Conservation (phyloP, 2,113 vertebrate species). For the Aspidoscelis tigris region DNA sequence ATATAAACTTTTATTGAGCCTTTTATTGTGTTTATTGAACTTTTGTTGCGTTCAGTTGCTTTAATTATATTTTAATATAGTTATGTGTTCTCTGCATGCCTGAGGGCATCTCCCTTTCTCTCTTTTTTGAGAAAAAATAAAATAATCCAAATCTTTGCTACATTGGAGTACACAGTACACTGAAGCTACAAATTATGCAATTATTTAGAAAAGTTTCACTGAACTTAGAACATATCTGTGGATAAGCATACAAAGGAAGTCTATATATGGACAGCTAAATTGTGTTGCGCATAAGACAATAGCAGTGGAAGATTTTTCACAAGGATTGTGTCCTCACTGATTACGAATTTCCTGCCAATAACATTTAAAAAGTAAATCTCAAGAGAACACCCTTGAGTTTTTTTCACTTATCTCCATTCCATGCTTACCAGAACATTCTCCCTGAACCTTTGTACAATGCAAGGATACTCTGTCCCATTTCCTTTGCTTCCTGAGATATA, state of each 20-base stretch:
- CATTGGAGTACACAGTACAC: no score
- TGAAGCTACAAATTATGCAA: no score
- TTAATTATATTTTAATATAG: neutral
- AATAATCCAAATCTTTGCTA: neutral
- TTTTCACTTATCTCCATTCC: no score
- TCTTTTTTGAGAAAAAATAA: neutral
- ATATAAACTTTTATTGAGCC: no score
- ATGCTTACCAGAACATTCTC: no score
- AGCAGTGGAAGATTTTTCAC: neutral
- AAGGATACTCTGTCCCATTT: neutral
- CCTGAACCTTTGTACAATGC: no score
- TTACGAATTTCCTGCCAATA: neutral
- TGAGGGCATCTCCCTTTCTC: no score
- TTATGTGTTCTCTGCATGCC: neutral
- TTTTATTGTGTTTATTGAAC: no score
- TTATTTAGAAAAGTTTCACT: neutral
- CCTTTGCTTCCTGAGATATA: neutral
- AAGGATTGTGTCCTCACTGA: neutral
- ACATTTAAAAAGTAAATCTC: neutral
- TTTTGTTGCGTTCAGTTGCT: neutral
- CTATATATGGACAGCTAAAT: no score
- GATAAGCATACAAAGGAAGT: no score
- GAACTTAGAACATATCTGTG: no score
- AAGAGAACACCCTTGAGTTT: neutral
- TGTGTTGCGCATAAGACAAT: neutral